Conservation (phyloP, 30 jellyfish, hydroid and myxozoan species). For the Aurelia coerulea region DNA sequence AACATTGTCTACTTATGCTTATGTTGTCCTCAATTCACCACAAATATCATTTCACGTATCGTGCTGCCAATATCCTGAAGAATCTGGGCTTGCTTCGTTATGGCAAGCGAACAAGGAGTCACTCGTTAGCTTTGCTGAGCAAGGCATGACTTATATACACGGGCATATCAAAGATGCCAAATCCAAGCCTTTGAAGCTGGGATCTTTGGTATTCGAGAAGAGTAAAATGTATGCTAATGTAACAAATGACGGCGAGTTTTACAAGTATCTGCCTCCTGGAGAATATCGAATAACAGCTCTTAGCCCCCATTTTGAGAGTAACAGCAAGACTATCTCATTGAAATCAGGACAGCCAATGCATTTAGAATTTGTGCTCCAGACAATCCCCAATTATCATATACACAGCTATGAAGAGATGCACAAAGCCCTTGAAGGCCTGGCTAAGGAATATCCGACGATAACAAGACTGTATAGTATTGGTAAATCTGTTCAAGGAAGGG, state of each 20-base stretch:
- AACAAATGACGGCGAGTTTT: constrained; percentile 71
- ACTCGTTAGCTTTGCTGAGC: constrained; percentile 71
- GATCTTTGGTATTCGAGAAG: constrained; percentile 63
- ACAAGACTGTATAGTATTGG: constrained; percentile 87
- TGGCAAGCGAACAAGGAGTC: constrained; percentile 91
- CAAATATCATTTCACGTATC: constrained; percentile 77
- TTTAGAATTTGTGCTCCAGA: constrained; percentile 65
- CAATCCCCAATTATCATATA: constrained; percentile 46
- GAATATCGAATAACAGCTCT: constrained; percentile 82
- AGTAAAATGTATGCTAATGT: constrained; percentile 67
- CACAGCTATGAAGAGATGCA: constrained; percentile 71
- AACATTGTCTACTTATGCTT: constrained; percentile 73
- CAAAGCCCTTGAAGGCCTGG: constrained; percentile 52
- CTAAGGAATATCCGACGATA: constrained; percentile 70
- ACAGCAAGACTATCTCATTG: constrained; percentile 25
- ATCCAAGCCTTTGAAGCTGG: constrained; percentile 51
- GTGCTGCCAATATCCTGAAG: constrained; percentile 92
- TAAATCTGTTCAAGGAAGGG: constrained; percentile 89
- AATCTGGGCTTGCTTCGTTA: constrained; percentile 54
- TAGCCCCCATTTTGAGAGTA: constrained; percentile 67
- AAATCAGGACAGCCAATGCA: constrained; percentile 34
- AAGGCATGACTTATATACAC: constrained; percentile 78
- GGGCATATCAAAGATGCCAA: constrained; percentile 69
- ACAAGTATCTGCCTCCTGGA: constrained; percentile 85
- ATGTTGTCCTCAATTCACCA: constrained; percentile 65